A percentile compares a stretch with the other conserved stretches of the same genome.
phyloP scores from a whole-genome alignment of 2,113 vertebrate genomes.

The Psophia crepitans region DNA sequence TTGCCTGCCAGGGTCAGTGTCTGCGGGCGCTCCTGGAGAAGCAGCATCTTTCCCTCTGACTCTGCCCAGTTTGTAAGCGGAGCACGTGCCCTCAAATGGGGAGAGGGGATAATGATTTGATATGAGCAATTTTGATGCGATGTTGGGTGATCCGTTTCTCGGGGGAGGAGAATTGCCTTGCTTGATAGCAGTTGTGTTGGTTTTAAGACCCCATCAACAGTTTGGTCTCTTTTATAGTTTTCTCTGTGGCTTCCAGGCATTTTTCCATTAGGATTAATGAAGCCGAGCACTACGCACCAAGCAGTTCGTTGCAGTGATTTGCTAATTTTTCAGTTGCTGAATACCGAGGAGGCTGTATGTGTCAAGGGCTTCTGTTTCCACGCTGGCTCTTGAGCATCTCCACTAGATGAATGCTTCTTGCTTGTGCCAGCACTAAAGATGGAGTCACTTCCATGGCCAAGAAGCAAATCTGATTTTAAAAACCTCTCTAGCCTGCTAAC shows the following conservation, averaged over 20 bases:
- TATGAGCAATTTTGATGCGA: not conserved
- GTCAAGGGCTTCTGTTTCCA: not conserved
- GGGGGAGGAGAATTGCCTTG: not conserved
- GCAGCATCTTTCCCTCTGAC: not conserved
- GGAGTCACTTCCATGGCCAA: not conserved
- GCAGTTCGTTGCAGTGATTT: not conserved
- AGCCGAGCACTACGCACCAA: not conserved
- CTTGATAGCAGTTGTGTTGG: not conserved
- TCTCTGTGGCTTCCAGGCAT: not conserved
- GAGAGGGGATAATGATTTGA: not conserved
- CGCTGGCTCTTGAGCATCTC: not conserved
- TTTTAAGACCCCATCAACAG: not conserved
- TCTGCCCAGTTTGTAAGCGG: not conserved
- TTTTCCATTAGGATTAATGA: constrained; percentile 28
- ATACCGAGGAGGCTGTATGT: not conserved
- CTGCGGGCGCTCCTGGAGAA: not conserved
- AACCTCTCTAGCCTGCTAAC: not conserved
- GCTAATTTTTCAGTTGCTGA: not conserved
- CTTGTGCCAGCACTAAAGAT: not conserved
- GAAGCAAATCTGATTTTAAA: not conserved
- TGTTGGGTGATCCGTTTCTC: not conserved
- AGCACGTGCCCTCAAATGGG: not conserved
- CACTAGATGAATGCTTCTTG: not conserved
- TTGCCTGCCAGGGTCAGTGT: rapidly evolving
- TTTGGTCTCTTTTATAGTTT: not conserved